Base-by-base conservation (phyloP, 2,888 invertebrate species). In the Eupeodes latifasciatus region DNA sequence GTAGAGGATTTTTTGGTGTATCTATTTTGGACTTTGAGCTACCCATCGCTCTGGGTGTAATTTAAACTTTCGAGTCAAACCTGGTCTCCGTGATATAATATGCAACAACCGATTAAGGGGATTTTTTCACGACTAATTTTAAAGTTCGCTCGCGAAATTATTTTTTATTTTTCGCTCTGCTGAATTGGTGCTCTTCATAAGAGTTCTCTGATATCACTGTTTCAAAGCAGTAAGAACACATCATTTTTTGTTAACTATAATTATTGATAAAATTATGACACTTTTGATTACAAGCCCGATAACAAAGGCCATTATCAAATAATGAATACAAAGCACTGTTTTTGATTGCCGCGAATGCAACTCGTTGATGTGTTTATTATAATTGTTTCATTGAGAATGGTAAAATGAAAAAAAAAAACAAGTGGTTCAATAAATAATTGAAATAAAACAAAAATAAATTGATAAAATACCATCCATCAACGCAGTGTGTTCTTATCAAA, bases 21-120 rank as follows among this genome's bases (percentile, higher is more conserved):
- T 90, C 90, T 9, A 84, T 78, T 83, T 91, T 92, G 5, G 94
- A 93, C 85, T 92, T 92, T 61, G 91, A 91, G 74, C 91, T 91
- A 49, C 93, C 93, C 93, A 93, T 93, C 34, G 34, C 51, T 16
- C 36, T n/a, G 34, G 53, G 19, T 16, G 27, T 16, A 57, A n/a
- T 36, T 34, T 6, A 44, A 59, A 44, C 0, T 40, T 44, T 62
- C 5, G 0, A n/a, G 6, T 1, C 11, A 47, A 64, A 19, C 4
- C 53, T 4, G 44, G 27, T 36, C 36, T 75, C 19, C 53, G 55
- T 57, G 69, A 69, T 67, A 74, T 57, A 1, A 19, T 10, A 55
- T 19, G 49, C 19, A 55, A 1, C 53, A 12, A 69, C 61, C 83
- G 79, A 84, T 71, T 9, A 51, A 71, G 40, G 36, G 47, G 53